Conservation (phyloP, 2,113 vertebrate genomes). For the Chroicocephalus ridibundus region DNA sequence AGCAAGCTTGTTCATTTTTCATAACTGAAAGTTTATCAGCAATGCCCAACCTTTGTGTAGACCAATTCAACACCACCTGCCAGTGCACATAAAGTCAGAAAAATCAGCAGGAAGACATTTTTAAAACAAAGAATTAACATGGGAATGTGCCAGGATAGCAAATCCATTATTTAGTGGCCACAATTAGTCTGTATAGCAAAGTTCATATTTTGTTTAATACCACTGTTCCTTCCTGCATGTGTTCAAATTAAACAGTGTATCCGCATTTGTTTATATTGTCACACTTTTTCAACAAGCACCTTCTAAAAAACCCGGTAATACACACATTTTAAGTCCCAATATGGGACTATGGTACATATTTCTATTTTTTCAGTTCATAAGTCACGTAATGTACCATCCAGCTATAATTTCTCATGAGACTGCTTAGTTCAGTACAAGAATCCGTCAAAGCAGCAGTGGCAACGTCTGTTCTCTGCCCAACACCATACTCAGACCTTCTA, state of each 20-base stretch:
- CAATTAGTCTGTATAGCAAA: neutral
- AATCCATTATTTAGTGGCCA: neutral
- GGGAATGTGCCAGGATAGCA: neutral
- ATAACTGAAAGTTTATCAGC: neutral
- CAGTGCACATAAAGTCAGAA: neutral
- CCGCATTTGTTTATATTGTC: neutral
- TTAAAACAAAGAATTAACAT: neutral
- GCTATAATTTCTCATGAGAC: conserved; percentile 9
- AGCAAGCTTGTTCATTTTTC: neutral
- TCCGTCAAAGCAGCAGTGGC: neutral
- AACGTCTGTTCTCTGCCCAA: neutral
- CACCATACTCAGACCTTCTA: neutral
- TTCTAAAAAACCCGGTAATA: neutral
- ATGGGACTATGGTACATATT: neutral
- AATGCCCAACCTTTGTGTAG: neutral
- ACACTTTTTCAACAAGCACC: neutral
- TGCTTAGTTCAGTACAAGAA: neutral
- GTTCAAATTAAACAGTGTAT: neutral
- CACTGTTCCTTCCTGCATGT: neutral
- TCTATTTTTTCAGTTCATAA: conserved; percentile 26
- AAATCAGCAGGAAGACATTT: neutral
- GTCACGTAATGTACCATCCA: neutral
- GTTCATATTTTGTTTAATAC: neutral
- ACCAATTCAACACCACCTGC: neutral
- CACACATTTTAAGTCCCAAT: neutral